Percentiles rank a stretch among this genome's conserved stretches.
These are phyloP conservation scores for Corythornis cristatus DNA, from an alignment of 2,113 vertebrate genomes.

Conservation along the genomic window DNA sequence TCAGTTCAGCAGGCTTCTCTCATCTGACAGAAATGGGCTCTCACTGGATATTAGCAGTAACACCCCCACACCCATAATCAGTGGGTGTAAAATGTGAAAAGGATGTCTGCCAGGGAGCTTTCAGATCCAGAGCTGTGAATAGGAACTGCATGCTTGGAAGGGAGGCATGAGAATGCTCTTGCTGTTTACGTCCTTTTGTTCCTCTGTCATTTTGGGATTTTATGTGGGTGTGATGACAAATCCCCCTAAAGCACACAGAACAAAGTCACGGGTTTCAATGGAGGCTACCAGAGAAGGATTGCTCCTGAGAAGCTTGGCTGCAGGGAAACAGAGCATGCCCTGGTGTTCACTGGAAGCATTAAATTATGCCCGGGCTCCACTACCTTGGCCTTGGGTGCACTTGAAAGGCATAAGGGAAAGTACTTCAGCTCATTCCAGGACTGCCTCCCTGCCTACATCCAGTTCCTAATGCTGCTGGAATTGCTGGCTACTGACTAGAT, in stretches of 20 bases:
- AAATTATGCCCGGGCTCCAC: not conserved
- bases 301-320: not conserved
- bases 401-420: not conserved
- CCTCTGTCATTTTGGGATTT: constrained; percentile 53
- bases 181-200: constrained; percentile 50
- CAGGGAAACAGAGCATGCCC: not conserved
- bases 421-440: not conserved
- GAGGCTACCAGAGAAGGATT: not conserved
- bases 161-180: constrained; percentile 30
- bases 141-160: constrained; percentile 39
- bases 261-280: not conserved
- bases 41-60: constrained; percentile 2
- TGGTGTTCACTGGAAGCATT: not conserved
- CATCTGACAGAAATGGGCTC: constrained; percentile 39
- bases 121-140: constrained; percentile 40
- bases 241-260: not conserved
- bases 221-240: constrained; percentile 58
- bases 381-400: not conserved
- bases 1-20: constrained; percentile 15
- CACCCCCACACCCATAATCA: not conserved
- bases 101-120: constrained; percentile 45
- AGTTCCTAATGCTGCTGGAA: not conserved
- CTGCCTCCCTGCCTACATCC: not conserved
- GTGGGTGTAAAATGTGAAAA: constrained; percentile 49
- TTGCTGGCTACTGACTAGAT: not conserved